Conservation (phyloP, 2,888 invertebrate genomes). For the Charanyca ferruginea region DNA sequence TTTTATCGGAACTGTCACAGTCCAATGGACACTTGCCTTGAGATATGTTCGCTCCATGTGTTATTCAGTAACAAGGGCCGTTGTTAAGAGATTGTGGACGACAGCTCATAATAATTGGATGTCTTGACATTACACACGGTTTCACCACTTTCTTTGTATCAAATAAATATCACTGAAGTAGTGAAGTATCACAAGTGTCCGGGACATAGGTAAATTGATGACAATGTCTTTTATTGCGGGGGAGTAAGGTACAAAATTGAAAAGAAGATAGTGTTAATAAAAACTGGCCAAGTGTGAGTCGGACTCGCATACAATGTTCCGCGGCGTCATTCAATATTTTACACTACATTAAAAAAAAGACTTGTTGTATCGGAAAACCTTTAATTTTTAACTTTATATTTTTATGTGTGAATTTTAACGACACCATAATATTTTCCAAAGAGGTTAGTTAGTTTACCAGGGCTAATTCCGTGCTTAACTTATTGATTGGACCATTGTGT, state of each 20-base stretch:
- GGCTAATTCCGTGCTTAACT: too few relatives aligned
- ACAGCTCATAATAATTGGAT: conserved; percentile 59
- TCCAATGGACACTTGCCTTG: conserved; percentile 39
- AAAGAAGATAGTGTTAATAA: conserved; percentile 14
- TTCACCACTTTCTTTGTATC: conserved; percentile 63
- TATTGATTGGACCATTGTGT: too few relatives aligned
- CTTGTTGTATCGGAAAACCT: too few relatives aligned
- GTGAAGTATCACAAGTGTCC: conserved; percentile 33
- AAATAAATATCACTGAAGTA: conserved; percentile 46
- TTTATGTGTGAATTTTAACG: too few relatives aligned
- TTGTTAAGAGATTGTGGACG: conserved; percentile 45
- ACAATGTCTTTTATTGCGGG: conserved; percentile 27
- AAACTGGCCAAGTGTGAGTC: too few relatives aligned
- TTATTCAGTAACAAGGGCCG: conserved; percentile 54
- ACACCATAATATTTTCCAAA: too few relatives aligned
- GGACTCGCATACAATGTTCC: too few relatives aligned
- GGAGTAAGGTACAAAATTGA: conserved; percentile 59
- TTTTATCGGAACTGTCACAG: conserved; percentile 50
- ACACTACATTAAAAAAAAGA: too few relatives aligned
- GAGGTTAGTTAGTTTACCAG: too few relatives aligned
- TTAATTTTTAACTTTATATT: too few relatives aligned
- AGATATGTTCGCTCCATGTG: conserved; percentile 43
- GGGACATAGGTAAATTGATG: conserved; percentile 44
- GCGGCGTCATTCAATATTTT: too few relatives aligned
- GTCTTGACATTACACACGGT: conserved; percentile 43